Evolutionary conservation across 2,888 invertebrate species (phyloP), one percentile per base, ranked within the genome.

Genomic region (Agrotis clavis): DNA sequence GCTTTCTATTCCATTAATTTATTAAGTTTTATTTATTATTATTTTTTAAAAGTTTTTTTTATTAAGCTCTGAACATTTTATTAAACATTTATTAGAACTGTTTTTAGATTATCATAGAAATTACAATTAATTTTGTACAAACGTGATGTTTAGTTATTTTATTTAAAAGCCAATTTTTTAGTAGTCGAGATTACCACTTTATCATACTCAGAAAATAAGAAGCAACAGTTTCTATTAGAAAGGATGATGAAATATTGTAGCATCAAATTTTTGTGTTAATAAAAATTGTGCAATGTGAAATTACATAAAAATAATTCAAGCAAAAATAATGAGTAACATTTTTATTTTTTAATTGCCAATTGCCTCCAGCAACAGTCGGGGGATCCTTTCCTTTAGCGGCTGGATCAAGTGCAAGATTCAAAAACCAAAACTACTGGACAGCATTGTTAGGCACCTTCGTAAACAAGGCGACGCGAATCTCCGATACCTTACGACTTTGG

Each of bases 221-320:
- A 30, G 18, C 16, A 18, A 54, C 14, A 21, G 53, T 16, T 9
- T 21, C 21, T 11, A n/a, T n/a, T n/a, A n/a, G n/a, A 9, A 53
- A 25, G 14, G 41, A 41, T 53, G 53, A 53, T 53, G 53, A 64
- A 53, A 64, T 53, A 14, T 53, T 41, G 11, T 53, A 21, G 41
- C 41, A 21, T 21, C 1, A 13, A 21, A 41, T 21, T 41, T 9
- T 41, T 21, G 41, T 41, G 41, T 41, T 7, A 41, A 21, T 41
- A 51, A 51, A 51, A 63, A 2, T 63, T 35, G 21, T 64, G 64
- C 53, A 64, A 53, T 21, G 18, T 41, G 13, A 25, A 25, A 25
- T 16, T 16, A 54, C 25, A 54, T 54, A 18, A 41, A 41, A 11
- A 41, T 41, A 41, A 41, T 41, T 41, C 41, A 41, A 9, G 41